Conservation (phyloP, 2,113 vertebrate genomes). For the Scopus umbretta region DNA sequence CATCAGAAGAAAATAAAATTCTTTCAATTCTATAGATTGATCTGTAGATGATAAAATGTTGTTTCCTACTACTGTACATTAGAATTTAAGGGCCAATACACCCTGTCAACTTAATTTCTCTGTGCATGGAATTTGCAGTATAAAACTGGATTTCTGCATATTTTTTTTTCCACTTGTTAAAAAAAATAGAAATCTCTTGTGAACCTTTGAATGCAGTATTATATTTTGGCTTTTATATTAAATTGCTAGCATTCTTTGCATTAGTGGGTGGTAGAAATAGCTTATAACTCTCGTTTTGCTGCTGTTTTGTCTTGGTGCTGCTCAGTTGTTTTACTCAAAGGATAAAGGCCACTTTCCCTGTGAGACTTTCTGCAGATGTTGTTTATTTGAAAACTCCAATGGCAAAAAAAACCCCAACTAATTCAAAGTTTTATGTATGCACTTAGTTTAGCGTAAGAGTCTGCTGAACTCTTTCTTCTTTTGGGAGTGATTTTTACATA, state of each 20-base stretch:
- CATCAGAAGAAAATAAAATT: constrained; percentile 6
- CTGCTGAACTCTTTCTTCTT: not conserved
- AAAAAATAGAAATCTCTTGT: not conserved
- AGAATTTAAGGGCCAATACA: constrained; percentile 14
- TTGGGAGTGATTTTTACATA: not conserved
- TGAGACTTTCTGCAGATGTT: constrained; percentile 2
- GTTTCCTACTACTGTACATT: not conserved
- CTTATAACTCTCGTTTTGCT: not conserved
- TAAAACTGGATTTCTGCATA: not conserved
- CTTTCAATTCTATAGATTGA: not conserved
- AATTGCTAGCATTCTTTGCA: not conserved
- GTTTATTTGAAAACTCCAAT: not conserved
- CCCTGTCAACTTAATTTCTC: not conserved
- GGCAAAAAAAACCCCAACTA: not conserved
- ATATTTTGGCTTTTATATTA: not conserved
- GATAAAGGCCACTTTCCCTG: not conserved
- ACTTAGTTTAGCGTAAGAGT: not conserved
- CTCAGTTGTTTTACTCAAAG: not conserved
- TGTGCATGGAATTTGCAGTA: not conserved
- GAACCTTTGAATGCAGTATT: not conserved
- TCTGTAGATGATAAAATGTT: not conserved
- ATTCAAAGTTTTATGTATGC: not conserved
- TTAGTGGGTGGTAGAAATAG: not conserved
- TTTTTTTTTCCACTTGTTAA: not conserved
- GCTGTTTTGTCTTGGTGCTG: not conserved